A percentile compares a stretch with the other conserved stretches of the same genome.
phyloP scores from a whole-genome alignment of 2,888 invertebrate genomes.

The Quadriops clusia region DNA sequence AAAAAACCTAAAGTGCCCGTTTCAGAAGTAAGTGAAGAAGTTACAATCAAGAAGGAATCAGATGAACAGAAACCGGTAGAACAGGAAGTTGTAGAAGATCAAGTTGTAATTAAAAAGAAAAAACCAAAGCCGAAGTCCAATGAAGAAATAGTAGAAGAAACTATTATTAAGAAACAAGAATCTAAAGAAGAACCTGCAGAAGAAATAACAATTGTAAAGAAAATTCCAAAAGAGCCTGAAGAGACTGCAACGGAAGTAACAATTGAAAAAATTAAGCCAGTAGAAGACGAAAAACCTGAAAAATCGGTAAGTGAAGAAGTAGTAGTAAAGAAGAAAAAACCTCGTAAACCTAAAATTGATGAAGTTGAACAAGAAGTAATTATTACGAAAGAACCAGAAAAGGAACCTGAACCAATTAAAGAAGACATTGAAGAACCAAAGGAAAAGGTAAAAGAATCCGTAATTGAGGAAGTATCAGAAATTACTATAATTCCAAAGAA shows the following conservation, averaged over 20 bases:
- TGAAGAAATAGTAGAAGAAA: constrained; percentile 26
- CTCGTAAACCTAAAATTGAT: constrained; percentile 19
- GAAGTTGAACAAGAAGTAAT: constrained; percentile 25
- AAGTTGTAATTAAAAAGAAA: constrained; percentile 23
- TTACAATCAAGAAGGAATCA: constrained; percentile 18
- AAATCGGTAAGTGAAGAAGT: constrained; percentile 23
- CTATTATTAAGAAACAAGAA: constrained; percentile 17
- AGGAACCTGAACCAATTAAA: constrained; percentile 16
- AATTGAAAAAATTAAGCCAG: constrained; percentile 34
- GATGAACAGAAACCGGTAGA: constrained; percentile 23
- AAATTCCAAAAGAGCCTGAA: constrained; percentile 21
- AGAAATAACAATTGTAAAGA: constrained; percentile 32
- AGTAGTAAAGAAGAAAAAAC: constrained; percentile 22
- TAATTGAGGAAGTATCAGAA: constrained; percentile 22
- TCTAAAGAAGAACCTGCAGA: constrained; percentile 31
- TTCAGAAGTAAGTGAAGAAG: constrained; percentile 19
- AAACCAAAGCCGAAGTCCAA: constrained; percentile 19
- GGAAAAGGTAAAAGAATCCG: constrained; percentile 13
- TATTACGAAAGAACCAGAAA: constrained; percentile 13
- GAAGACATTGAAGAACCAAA: constrained; percentile 18
- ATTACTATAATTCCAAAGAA: constrained; percentile 14
- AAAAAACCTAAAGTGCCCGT: constrained; percentile 27
- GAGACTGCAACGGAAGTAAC: constrained; percentile 41
- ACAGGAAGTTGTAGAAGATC: constrained; percentile 22
- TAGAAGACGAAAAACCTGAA: constrained; percentile 28